A percentile compares a stretch with the other conserved stretches of the same genome.
Conservation (phyloP, 2,888 invertebrate genomes). For the Acanthococcus lagerstroemiae region DNA sequence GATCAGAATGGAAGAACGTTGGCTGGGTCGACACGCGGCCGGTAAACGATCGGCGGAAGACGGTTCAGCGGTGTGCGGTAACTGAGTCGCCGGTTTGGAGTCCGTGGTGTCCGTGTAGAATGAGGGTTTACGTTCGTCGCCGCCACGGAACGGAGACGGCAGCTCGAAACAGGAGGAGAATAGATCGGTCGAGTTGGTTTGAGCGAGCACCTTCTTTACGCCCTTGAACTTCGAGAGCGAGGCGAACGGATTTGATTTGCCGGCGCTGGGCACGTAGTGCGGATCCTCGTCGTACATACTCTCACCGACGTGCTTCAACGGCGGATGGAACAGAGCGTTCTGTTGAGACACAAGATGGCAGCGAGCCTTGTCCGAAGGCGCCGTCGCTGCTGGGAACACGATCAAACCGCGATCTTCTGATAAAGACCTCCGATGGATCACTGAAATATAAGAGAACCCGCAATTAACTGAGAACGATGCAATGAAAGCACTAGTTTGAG, state of each 20-base stretch:
- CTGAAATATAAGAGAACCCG: not conserved
- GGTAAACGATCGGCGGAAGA: not conserved
- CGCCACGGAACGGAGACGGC: conserved; percentile 50
- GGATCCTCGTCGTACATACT: conserved; percentile 77
- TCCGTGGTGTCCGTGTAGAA: conserved; percentile 11
- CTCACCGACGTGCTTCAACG: conserved; percentile 60
- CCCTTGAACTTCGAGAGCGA: conserved; percentile 66
- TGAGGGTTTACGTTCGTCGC: conserved; percentile 24
- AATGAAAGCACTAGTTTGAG: not conserved
- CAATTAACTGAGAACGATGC: not conserved
- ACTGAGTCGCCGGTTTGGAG: not conserved
- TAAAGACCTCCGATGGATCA: conserved; percentile 56
- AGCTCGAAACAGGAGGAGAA: conserved; percentile 70
- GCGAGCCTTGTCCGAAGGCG: conserved; percentile 63
- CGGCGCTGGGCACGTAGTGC: conserved; percentile 60
- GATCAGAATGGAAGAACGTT: conserved; percentile 33
- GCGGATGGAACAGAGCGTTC: conserved; percentile 46
- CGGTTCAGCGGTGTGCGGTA: conserved; percentile 7
- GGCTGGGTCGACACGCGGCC: not conserved
- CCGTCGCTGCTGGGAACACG: conserved; percentile 50
- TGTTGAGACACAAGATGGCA: conserved; percentile 49
- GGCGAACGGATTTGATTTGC: conserved; percentile 59
- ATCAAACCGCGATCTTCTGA: conserved; percentile 59
- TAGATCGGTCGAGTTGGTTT: conserved; percentile 46
- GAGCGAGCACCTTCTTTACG: conserved; percentile 63